Percentiles rank a stretch among this genome's conserved stretches.
Conservation (phyloP, 2,888 invertebrate genomes). For the Suillia variegata region DNA sequence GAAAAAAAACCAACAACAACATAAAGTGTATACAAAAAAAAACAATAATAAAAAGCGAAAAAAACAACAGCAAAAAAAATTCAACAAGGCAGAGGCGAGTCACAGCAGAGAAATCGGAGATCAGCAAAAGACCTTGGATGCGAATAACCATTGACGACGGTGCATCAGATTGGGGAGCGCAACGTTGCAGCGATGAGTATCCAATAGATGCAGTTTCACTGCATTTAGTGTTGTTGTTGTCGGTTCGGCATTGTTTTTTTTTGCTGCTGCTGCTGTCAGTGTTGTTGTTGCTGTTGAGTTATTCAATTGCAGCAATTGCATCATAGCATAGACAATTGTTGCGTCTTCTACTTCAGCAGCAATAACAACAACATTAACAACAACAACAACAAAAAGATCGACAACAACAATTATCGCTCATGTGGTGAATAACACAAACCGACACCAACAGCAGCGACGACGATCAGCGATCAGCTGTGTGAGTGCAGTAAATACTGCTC, state of each 20-base stretch:
- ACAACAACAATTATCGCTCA: not conserved
- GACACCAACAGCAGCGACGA: not conserved
- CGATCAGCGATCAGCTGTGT: not conserved
- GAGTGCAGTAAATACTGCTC: too few species aligned
- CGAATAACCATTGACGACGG: slow-evolving; percentile 13
- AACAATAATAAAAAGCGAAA: not conserved
- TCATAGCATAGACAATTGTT: slow-evolving; percentile 35
- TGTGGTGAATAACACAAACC: not conserved
- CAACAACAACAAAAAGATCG: not conserved
- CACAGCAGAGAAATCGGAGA: slow-evolving; percentile 43
- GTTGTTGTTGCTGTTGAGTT: slow-evolving; percentile 31
- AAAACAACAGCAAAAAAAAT: not conserved
- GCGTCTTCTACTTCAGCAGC: slow-evolving; percentile 14
- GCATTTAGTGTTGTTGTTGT: slow-evolving; percentile 1
- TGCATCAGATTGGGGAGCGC: not conserved
- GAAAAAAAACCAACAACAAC: too few species aligned
- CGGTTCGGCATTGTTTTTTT: not conserved
- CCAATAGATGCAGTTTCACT: slow-evolving; percentile 33
- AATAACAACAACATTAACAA: slow-evolving; percentile 15
- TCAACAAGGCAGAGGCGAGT: not conserved
- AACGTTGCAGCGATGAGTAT: slow-evolving; percentile 4
- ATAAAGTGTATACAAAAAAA: slow-evolving; percentile 1
- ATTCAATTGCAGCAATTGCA: slow-evolving; percentile 48
- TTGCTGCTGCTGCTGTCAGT: slow-evolving; percentile 8
- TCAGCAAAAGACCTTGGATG: slow-evolving; percentile 45